Evolutionary conservation across 2,888 invertebrate genomes (phyloP), one percentile per base, ranked within the genome.

Genomic region (Halictus quadricinctus): DNA sequence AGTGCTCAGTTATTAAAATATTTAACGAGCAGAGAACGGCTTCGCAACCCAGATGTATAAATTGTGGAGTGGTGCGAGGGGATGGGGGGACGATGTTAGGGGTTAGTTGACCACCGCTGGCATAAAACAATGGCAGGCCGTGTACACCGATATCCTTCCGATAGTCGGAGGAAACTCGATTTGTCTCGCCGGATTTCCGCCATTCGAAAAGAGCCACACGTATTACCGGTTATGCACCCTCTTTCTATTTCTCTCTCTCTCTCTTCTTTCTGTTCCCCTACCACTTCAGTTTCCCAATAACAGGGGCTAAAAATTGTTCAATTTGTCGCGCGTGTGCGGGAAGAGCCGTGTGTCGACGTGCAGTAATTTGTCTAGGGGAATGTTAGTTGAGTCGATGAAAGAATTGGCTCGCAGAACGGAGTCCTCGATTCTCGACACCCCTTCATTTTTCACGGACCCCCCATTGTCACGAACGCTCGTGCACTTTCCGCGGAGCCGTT

Each of bases 111-210:
- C 60, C 60, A 64, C 25, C 60, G 25, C 60, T 25, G 66, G 80
- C 81, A 75, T 81, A 84, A 86, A 85, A 21, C 54, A 48, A 74
- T 6, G 15, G n/a, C n/a, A 10, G n/a, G n/a, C 58, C 48, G 58
- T 72, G 73, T 76, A 85, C 69, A 78, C 82, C 82, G 80, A 85
- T 82, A 85, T 85, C 73, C 82, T 79, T 72, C 66, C 84, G 25
- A 85, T 36, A 76, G 79, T 41, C 43, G 46, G 70, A 73, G 82
- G 80, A 82, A 85, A 87, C 80, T 85, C 85, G 82, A 87, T 87
- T 85, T 85, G 82, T 79, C 85, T 79, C 80, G 72, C 64, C 48
- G 85, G 76, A 85, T 87, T 82, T 85, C 76, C 85, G 77, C 69
- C 69, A 82, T 77, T 82, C 76, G 72, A 58, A 85, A 85, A 78